phyloP scores from a whole-genome alignment of 2,113 vertebrate species.

The Rutilus rutilus region DNA sequence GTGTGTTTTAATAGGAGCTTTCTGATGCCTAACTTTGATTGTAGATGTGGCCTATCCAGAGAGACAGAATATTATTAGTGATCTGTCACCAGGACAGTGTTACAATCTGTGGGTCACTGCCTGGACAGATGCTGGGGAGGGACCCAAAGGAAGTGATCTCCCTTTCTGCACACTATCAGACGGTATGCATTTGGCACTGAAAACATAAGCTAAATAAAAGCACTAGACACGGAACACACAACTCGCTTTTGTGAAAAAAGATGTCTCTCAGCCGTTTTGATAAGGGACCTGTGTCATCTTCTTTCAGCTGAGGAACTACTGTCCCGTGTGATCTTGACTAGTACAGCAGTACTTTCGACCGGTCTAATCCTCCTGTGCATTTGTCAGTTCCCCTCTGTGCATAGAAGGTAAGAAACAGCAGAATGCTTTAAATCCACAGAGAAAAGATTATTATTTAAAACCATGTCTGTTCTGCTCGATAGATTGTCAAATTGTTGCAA shows the following conservation, averaged over 20 bases:
- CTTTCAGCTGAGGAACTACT: conserved; percentile 37
- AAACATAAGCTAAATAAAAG: background rate
- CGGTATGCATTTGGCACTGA: conserved; percentile 57
- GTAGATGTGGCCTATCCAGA: conserved; percentile 46
- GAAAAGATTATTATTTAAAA: background rate
- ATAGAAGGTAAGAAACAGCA: conserved; percentile 65
- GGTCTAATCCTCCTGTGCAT: conserved; percentile 50
- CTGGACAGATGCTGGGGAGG: conserved; percentile 68
- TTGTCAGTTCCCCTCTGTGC: conserved; percentile 61
- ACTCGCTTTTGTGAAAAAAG: background rate
- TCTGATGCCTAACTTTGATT: conserved; percentile 30
- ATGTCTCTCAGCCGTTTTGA: background rate
- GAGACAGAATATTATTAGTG: conserved; percentile 43
- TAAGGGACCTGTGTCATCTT: background rate
- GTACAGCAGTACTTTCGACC: background rate
- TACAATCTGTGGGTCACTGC: conserved; percentile 73
- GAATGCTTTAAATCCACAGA: background rate
- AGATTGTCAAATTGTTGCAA: conserved; percentile 62
- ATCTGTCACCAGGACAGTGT: conserved; percentile 48
- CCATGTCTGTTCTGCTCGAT: conserved; percentile 3
- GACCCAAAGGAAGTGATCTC: conserved; percentile 46
- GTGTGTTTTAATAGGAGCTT: background rate
- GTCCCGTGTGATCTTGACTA: conserved; percentile 11
- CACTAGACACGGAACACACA: too few species aligned
- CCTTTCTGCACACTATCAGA: conserved; percentile 57